Conservation (phyloP, 1,140 invertebrate species). For the Elymnias hypermnestra region DNA sequence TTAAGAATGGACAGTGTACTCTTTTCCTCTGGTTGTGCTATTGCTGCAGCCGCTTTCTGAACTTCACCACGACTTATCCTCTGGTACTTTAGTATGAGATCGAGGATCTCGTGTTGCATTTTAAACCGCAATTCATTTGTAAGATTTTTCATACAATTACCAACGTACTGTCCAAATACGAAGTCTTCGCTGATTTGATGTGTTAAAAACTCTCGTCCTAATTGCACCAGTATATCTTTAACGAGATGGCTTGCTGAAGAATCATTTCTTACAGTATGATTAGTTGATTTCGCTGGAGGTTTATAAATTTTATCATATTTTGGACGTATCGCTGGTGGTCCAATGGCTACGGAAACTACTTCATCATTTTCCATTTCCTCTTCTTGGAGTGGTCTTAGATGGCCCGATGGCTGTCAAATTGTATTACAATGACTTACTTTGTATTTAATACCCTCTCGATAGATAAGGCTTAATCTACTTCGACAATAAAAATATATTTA, state of each 20-base stretch:
- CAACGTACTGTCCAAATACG: constrained; percentile 61
- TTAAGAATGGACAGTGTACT: not conserved
- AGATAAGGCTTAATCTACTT: too few relatives aligned
- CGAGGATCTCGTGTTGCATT: constrained; percentile 61
- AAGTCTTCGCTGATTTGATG: constrained; percentile 59
- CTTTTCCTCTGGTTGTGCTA: constrained; percentile 27
- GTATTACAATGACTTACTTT: not conserved
- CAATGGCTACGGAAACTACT: constrained; percentile 57
- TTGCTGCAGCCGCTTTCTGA: not conserved
- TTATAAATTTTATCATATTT: constrained; percentile 49
- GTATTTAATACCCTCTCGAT: not conserved
- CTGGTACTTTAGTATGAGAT: constrained; percentile 55
- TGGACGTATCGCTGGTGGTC: constrained; percentile 46
- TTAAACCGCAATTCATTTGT: constrained; percentile 39
- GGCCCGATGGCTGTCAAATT: constrained; percentile 51
- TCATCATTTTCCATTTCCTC: constrained; percentile 65
- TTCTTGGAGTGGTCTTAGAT: constrained; percentile 49
- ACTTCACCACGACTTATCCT: constrained; percentile 31
- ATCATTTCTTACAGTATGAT: constrained; percentile 4
- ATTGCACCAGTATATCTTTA: constrained; percentile 44
- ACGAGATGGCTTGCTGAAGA: constrained; percentile 30
- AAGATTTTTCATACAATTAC: constrained; percentile 51
- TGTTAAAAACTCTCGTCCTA: constrained; percentile 51
- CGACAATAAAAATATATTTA: too few relatives aligned
- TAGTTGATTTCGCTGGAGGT: constrained; percentile 19